Evolutionary conservation across 2,113 vertebrate genomes (phyloP).

Genomic region (Daubentonia madagascariensis): DNA sequence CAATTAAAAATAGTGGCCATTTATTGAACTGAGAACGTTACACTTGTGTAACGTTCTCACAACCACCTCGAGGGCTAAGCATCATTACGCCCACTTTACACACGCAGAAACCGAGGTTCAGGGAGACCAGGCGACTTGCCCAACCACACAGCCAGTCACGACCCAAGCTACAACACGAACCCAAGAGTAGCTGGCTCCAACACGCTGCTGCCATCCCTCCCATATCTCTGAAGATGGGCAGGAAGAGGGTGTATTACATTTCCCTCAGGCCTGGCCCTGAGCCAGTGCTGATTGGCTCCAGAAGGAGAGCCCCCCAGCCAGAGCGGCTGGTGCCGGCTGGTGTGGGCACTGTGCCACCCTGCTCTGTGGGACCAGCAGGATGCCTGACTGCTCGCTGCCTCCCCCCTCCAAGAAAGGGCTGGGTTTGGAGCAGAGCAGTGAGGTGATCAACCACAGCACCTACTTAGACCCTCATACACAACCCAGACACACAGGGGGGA

Average conservation of each 20-base stretch:
- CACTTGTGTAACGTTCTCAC: not conserved
- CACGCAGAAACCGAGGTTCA: not conserved
- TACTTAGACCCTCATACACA: not conserved
- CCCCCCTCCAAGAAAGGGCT: not conserved
- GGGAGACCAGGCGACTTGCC: not conserved
- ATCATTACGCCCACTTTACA: not conserved
- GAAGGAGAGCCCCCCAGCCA: constrained; percentile 46
- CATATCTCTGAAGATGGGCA: not conserved
- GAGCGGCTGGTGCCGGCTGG: not conserved
- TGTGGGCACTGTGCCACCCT: not conserved
- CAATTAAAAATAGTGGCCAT: not conserved
- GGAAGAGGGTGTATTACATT: not conserved
- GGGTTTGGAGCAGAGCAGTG: not conserved
- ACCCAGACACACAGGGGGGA: not conserved
- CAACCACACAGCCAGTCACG: not conserved
- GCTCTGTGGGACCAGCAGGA: not conserved
- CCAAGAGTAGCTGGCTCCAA: not conserved
- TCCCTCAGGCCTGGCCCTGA: not conserved
- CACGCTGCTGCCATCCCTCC: not conserved
- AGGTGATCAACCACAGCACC: rapidly evolving
- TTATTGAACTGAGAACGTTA: not conserved
- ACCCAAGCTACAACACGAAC: not conserved
- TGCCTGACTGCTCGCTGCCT: not conserved
- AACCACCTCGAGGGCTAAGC: not conserved
- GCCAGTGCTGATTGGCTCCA: not conserved